Percentiles rank a stretch among this genome's conserved stretches.
Evolutionary conservation across 2,888 invertebrate species (phyloP).

Genomic region (Drosophila subsilvestris): DNA sequence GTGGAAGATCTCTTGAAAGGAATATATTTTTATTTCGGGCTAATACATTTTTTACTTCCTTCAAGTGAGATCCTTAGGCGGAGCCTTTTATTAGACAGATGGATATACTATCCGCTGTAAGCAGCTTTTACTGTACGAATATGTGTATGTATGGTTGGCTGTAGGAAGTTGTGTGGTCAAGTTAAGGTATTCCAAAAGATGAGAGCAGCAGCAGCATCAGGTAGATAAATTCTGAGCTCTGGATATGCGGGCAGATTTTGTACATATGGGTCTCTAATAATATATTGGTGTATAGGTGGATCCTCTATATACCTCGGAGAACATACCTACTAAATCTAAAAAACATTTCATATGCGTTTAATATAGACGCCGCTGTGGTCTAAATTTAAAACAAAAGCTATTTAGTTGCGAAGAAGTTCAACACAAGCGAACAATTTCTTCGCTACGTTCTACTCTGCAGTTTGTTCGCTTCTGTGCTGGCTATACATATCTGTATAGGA

Average conservation of each 20-base stretch:
- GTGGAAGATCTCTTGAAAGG: not conserved
- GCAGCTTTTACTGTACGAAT: not conserved
- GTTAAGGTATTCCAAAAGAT: not conserved
- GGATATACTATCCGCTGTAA: not conserved
- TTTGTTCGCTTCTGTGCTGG: not conserved
- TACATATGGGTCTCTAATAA: slow-evolving; percentile 19
- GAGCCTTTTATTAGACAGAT: not conserved
- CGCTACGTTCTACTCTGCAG: slow-evolving; percentile 21
- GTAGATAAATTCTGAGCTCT: slow-evolving; percentile 14
- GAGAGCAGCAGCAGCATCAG: slow-evolving; percentile 13
- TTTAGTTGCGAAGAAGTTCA: slow-evolving; percentile 81
- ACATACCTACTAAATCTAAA: slow-evolving; percentile 70
- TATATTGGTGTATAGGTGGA: slow-evolving; percentile 17
- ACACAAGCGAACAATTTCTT: slow-evolving; percentile 60
- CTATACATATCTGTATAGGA: slow-evolving; percentile 18
- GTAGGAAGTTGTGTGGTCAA: not conserved
- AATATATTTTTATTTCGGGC: not conserved
- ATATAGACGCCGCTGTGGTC: slow-evolving; percentile 76
- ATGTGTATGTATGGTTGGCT: not conserved
- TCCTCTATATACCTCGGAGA: slow-evolving; percentile 20
- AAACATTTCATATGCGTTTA: slow-evolving; percentile 80
- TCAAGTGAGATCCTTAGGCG: not conserved
- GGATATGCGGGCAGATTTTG: not conserved
- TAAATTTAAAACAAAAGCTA: slow-evolving; percentile 82
- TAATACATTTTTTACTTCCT: not conserved